Evolutionary conservation across 1,140 invertebrate genomes (phyloP).

Genomic region (Frieseomelitta varia): DNA sequence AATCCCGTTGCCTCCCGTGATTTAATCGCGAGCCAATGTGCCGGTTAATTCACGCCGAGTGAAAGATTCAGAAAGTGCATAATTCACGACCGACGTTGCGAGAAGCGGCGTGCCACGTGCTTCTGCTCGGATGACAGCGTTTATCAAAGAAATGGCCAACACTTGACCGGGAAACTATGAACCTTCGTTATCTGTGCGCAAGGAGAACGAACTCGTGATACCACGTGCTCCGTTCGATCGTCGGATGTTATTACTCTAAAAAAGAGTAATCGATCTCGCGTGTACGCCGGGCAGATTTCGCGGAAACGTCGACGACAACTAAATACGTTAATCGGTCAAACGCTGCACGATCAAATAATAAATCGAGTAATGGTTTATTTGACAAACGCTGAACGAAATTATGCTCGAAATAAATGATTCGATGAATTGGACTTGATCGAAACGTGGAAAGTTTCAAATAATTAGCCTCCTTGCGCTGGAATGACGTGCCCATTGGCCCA

Average conservation of each 20-base stretch:
- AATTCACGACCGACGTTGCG: slow-evolving; percentile 10
- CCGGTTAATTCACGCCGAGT: not conserved
- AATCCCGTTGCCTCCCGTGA: not conserved
- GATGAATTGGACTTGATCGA: no score
- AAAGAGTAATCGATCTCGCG: not conserved
- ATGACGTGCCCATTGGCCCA: no score
- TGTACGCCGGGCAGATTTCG: not conserved
- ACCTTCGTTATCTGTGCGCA: slow-evolving; percentile 54
- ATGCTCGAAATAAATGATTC: no score
- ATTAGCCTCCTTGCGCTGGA: no score
- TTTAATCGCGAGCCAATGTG: not conserved
- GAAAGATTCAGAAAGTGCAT: slow-evolving; percentile 7
- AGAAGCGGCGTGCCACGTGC: slow-evolving; percentile 25
- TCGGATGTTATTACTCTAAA: not conserved
- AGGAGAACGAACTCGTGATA: slow-evolving; percentile 55
- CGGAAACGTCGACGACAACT: not conserved
- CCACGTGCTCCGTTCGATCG: slow-evolving; percentile 43
- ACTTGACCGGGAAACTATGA: slow-evolving; percentile 58
- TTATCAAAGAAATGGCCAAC: slow-evolving; percentile 43
- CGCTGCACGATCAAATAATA: not conserved
- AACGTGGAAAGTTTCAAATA: no score
- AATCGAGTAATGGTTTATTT: no score
- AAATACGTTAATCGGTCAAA: not conserved
- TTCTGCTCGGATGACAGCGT: slow-evolving; percentile 18
- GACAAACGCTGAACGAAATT: no score